These are phyloP conservation scores for Aptenodytes patagonicus DNA, from an alignment of 2,113 vertebrate genomes.

Conservation along the genomic window DNA sequence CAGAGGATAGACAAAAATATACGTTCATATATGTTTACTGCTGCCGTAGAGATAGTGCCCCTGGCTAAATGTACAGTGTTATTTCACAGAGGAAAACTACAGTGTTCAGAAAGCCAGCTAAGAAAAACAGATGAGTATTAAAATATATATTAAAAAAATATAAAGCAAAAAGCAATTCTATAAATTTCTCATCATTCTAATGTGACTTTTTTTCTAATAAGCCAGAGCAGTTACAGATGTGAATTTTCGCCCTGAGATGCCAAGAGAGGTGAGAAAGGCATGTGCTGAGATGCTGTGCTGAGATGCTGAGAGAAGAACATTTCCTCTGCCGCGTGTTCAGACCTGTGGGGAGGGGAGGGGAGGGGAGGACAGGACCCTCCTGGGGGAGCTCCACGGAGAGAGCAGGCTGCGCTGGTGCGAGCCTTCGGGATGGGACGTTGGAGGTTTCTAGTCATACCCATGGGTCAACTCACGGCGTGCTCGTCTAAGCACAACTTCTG, in stretches of 20 bases:
- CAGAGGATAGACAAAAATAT: background rate
- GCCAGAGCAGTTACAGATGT: background rate
- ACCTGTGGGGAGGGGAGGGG: background rate
- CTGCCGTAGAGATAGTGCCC: background rate
- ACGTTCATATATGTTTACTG: background rate
- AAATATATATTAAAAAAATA: slow-evolving; percentile 42
- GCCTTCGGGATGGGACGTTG: fast-evolving
- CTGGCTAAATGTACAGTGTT: background rate
- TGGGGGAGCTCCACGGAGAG: fast-evolving
- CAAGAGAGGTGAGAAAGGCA: background rate
- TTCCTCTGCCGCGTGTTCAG: background rate
- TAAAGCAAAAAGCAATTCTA: slow-evolving; percentile 3
- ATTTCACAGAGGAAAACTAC: background rate
- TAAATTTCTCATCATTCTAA: background rate
- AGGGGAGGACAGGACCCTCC: background rate
- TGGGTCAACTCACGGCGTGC: fast-evolving
- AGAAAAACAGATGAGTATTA: slow-evolving; percentile 47
- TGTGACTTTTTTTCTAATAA: background rate
- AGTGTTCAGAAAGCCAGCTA: slow-evolving; percentile 26
- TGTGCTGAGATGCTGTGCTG: background rate
- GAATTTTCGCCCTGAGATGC: background rate
- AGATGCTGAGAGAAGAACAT: background rate
- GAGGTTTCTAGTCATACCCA: background rate
- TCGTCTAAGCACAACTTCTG: background rate
- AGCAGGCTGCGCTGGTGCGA: background rate